Conservation (phyloP, 2,113 vertebrate genomes). For the Daubentonia madagascariensis region DNA sequence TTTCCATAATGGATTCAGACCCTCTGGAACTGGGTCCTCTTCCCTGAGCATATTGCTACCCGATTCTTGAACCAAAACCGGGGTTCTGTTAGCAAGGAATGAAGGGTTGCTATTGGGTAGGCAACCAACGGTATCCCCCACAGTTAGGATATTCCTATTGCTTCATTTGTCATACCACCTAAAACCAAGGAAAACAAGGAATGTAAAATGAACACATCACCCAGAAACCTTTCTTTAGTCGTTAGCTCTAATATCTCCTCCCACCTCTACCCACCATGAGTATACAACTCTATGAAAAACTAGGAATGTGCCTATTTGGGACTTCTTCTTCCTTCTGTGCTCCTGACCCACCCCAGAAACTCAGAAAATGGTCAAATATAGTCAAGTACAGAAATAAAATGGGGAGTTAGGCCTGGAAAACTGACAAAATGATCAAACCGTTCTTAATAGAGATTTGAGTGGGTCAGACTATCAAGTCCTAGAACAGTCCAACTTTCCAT, state of each 20-base stretch:
- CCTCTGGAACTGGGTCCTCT: not conserved
- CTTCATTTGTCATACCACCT: not conserved
- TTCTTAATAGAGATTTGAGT: constrained; percentile 30
- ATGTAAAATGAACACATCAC: not conserved
- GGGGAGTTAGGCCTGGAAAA: not conserved
- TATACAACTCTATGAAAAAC: not conserved
- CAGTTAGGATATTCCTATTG: not conserved
- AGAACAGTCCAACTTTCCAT: constrained; percentile 12
- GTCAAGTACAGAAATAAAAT: constrained; percentile 38
- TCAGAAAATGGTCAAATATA: not conserved
- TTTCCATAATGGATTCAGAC: constrained; percentile 5
- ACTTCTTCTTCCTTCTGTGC: not conserved
- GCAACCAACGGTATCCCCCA: not conserved
- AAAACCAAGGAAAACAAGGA: not conserved
- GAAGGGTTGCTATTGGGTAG: not conserved
- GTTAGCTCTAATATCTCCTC: not conserved
- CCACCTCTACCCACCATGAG: not conserved
- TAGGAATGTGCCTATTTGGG: not conserved
- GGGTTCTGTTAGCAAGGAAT: not conserved
- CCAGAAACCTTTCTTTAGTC: not conserved
- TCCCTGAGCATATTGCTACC: not conserved
- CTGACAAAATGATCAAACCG: not conserved
- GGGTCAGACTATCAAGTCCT: not conserved
- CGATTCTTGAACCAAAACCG: not conserved
- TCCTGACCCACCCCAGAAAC: not conserved